Evolutionary conservation across 2,113 vertebrate genomes (phyloP).

Genomic region (Anhinga anhinga): DNA sequence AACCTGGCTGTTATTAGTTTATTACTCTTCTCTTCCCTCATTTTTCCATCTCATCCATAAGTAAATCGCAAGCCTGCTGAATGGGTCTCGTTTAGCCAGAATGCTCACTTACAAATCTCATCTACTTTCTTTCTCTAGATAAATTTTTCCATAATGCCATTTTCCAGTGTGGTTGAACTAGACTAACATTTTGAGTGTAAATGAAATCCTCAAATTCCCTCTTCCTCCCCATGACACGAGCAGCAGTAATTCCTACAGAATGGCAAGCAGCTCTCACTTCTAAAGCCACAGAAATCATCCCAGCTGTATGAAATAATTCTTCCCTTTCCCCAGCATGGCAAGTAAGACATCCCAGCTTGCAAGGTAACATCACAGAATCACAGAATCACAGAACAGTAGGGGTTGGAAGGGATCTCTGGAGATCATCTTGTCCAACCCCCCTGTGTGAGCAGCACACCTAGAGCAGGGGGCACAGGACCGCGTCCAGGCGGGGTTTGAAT

Average conservation of each 20-base stretch:
- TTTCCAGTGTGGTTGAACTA: background rate
- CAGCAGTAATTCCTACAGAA: background rate
- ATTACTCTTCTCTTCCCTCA: background rate
- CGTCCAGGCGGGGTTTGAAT: too few relatives aligned
- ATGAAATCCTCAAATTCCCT: background rate
- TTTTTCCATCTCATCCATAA: background rate
- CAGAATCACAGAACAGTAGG: too few relatives aligned
- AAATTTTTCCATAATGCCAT: background rate
- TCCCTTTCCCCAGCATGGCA: background rate
- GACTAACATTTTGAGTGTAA: background rate
- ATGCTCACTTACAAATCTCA: background rate
- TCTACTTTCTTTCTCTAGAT: background rate
- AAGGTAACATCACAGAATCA: too few relatives aligned
- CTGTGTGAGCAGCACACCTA: too few relatives aligned
- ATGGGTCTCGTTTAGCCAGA: background rate
- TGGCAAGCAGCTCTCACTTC: background rate
- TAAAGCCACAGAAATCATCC: background rate
- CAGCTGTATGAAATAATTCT: background rate
- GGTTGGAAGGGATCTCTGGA: too few relatives aligned
- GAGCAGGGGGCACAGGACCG: too few relatives aligned
- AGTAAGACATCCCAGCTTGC: background rate
- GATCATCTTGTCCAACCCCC: too few relatives aligned
- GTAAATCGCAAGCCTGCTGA: background rate
- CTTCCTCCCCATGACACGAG: fast-evolving
- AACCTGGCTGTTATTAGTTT: background rate